These are phyloP conservation scores for Tetraneura akinire DNA, from an alignment of 1,140 invertebrate species.

Conservation along the genomic window DNA sequence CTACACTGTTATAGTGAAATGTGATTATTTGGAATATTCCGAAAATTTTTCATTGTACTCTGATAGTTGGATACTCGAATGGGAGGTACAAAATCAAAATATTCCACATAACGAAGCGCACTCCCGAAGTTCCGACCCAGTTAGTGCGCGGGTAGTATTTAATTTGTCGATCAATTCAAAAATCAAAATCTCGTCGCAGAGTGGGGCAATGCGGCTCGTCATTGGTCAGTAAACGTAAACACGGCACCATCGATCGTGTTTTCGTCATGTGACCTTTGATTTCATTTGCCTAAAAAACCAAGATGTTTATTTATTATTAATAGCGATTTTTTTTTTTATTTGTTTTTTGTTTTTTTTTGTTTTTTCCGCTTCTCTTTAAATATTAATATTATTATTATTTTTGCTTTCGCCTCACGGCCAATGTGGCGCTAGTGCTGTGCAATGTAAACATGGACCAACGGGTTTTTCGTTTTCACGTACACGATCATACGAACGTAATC, in stretches of 20 bases:
- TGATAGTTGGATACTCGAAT: too few species aligned
- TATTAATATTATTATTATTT: constrained; percentile 48
- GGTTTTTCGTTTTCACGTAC: constrained; percentile 4
- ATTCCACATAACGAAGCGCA: neutral
- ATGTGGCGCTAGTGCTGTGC: constrained; percentile 39
- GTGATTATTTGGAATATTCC: too few species aligned
- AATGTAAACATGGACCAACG: constrained; percentile 40
- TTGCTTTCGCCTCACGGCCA: constrained; percentile 49
- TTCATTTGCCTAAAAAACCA: constrained; percentile 45
- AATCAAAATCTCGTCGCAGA: constrained; percentile 11
- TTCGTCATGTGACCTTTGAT: constrained; percentile 51
- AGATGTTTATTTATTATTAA: constrained; percentile 48
- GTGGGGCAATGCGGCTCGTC: neutral
- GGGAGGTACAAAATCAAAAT: neutral
- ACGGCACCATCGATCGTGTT: constrained; percentile 45
- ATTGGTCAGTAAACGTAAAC: constrained; percentile 41
- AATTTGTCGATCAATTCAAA: neutral
- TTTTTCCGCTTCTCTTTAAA: neutral
- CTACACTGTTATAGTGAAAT: neutral
- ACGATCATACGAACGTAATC: neutral
- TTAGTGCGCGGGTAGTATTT: neutral
- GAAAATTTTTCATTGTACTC: neutral
- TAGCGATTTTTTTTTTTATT: constrained; percentile 19
- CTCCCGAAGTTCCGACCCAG: neutral
- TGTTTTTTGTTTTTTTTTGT: neutral